A percentile compares a stretch with the other conserved stretches of the same genome.
Evolutionary conservation across 2,113 vertebrate genomes (phyloP).

Genomic region (Sorex fumeus): DNA sequence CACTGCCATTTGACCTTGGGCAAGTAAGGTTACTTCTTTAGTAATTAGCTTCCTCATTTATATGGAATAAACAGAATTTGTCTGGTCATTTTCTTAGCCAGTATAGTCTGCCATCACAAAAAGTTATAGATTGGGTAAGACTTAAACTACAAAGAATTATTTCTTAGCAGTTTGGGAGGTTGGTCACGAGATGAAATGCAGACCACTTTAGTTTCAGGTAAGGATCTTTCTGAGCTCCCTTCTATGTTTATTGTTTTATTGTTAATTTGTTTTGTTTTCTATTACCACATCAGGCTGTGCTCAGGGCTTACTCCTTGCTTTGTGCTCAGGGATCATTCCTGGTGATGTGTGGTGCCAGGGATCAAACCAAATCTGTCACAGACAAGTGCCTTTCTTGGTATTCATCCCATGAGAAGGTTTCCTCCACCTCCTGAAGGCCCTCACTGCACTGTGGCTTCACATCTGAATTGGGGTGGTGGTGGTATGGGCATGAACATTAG

Average conservation of each 20-base stretch:
- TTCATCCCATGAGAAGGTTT: background rate
- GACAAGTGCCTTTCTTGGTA: background rate
- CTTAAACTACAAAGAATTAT: slow-evolving; percentile 24
- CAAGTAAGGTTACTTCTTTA: background rate
- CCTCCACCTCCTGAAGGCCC: background rate
- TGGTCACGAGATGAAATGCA: background rate
- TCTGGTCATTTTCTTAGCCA: background rate
- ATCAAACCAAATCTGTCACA: no score
- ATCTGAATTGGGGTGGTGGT: background rate
- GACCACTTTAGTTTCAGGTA: background rate
- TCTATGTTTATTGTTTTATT: background rate
- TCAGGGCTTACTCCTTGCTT: no score
- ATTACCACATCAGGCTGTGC: no score
- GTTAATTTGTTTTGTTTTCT: no score
- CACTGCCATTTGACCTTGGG: background rate
- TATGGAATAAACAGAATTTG: slow-evolving; percentile 8
- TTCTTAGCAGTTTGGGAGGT: background rate
- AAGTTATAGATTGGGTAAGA: background rate
- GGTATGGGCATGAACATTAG: background rate
- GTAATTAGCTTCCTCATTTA: background rate
- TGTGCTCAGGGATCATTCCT: no score
- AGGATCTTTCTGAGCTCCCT: background rate
- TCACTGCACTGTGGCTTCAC: background rate
- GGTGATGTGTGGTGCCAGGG: no score
- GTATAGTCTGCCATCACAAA: background rate